These are phyloP conservation scores for Laothoe populi DNA, from an alignment of 2,888 invertebrate species.

Conservation along the genomic window DNA sequence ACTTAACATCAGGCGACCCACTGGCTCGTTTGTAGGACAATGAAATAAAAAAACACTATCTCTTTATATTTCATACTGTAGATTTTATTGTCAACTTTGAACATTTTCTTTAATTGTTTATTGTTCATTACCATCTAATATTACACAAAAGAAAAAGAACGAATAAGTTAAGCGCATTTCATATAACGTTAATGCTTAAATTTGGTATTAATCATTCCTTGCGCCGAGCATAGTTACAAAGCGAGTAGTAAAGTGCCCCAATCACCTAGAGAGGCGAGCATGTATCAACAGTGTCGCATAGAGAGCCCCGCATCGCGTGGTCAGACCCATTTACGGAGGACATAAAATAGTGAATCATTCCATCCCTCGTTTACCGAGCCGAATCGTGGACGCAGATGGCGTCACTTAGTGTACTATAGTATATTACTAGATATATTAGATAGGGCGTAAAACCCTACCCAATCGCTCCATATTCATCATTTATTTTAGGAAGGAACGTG, in stretches of 20 bases:
- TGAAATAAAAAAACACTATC: no score
- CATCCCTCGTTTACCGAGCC: slow-evolving; percentile 48
- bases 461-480: slow-evolving; percentile 41
- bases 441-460: no score
- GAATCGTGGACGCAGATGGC: slow-evolving; percentile 59
- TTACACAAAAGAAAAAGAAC: background rate
- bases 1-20: no score
- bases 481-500: slow-evolving; percentile 45
- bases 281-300: slow-evolving; percentile 29
- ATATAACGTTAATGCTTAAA: background rate
- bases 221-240: slow-evolving; percentile 7
- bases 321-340: slow-evolving; percentile 42
- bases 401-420: slow-evolving; percentile 50
- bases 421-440: slow-evolving; percentile 42
- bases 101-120: no score
- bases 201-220: no score
- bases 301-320: slow-evolving; percentile 46
- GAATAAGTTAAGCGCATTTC: background rate
- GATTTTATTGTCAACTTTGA: no score
- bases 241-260: slow-evolving; percentile 18
- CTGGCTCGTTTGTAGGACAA: no score
- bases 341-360: slow-evolving; percentile 60
- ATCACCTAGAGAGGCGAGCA: slow-evolving; percentile 18
- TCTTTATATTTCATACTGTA: no score
- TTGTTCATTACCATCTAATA: no score